Evolutionary conservation across 2,113 vertebrate genomes (phyloP).

Genomic region (Dipodomys merriami): DNA sequence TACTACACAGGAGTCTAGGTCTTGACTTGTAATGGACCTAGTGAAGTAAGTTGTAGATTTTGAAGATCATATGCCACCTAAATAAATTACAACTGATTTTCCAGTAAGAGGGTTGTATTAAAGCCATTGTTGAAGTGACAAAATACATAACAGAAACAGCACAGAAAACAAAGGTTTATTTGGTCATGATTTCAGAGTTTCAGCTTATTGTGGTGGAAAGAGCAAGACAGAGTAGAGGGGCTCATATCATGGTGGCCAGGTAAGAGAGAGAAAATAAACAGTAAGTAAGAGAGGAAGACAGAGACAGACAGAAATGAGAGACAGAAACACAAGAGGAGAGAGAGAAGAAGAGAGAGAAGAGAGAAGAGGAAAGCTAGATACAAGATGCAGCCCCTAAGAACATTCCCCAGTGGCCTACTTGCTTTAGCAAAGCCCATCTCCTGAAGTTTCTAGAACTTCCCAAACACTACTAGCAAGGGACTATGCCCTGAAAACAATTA

Average conservation of each 20-base stretch:
- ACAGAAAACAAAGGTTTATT: neutral
- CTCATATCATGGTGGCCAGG: neutral
- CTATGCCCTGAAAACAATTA: neutral
- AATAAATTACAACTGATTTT: constrained; percentile 52
- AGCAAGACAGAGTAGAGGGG: no score
- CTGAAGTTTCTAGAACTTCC: neutral
- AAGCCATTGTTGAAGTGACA: neutral
- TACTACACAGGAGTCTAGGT: neutral
- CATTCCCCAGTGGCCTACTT: neutral
- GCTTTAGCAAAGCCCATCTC: neutral
- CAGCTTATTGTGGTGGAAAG: no score
- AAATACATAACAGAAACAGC: neutral
- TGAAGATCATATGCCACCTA: constrained; percentile 1
- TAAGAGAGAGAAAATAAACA: neutral
- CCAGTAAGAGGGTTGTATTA: neutral
- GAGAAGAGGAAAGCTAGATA: neutral
- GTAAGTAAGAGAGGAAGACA: neutral
- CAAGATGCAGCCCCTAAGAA: neutral
- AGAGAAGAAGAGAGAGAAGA: neutral
- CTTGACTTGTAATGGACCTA: constrained; percentile 15
- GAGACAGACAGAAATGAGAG: no score
- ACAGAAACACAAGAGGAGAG: neutral
- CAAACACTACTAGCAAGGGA: neutral
- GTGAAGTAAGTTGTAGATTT: constrained; percentile 36
- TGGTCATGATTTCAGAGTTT: neutral